Base-by-base conservation (phyloP, 2,113 vertebrate genomes). In the Isichthys henryi region DNA sequence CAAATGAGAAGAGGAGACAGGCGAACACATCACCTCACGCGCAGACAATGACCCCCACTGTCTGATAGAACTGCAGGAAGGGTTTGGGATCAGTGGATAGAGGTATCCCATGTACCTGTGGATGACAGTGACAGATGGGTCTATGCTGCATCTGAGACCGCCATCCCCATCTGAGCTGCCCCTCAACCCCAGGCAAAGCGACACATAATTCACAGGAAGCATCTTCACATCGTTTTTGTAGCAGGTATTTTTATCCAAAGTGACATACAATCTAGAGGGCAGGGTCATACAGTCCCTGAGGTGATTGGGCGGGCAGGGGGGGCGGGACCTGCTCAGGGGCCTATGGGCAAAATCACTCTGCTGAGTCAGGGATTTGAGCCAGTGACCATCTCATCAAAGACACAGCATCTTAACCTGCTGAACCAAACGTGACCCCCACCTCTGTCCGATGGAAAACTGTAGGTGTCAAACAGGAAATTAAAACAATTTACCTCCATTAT, bases 81-180 rank as follows among this genome's bases (percentile, higher is more conserved):
- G 74, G 74, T 85, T 85, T 85, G 82, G 82, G 82, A 85, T 85
- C n/a, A 11, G 21, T 13, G 82, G 82, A 49, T 27, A 85, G 21
- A 85, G 7, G 46, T 85, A n/a, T 15, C 19, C 88, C 90, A 91
- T 94, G 89, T 83, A 94, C 43, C 95, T 95, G 91, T 87, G 80
- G 66, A n/a, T 88, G 31, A 85, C 17, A 83, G 66, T 39, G 58
- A 13, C 5, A 50, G 8, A 9, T 43, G 31, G 80, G 21, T 39
- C 5, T 9, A 86, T 53, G 5, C 5, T 5, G 6, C 74, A 31
- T 31, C 23, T 43, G 52, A 88, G 46, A 15, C 48, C 89, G 43
- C 21, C 15, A 46, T 83, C 0, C 2, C 66, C 66, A 58, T 70
- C 11, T 35, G 3, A 31, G 66, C 27, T 74, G 27, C 27, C 66